Evolutionary conservation across 2,797 vertebrate species (phyloP).

Genomic region (Octomys mimax): DNA sequence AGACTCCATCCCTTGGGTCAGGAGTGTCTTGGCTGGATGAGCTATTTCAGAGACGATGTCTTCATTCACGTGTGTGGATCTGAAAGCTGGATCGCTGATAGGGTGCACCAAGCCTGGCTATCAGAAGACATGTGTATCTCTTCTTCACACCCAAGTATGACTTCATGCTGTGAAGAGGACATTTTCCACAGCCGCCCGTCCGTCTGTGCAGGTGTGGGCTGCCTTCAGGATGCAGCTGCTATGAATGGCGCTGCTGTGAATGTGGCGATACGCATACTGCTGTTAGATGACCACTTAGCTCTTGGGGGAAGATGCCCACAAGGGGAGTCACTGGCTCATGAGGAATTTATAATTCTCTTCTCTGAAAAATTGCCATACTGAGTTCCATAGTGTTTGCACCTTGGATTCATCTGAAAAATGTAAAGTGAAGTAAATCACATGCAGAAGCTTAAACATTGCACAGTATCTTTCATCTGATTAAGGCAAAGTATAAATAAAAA

Average conservation of each 20-base stretch:
- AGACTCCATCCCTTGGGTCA: neutral
- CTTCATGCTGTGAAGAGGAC: neutral
- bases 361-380: neutral
- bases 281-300: neutral
- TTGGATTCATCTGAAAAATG: neutral
- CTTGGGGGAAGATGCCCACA: neutral
- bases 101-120: neutral
- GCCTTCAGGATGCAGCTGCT: neutral
- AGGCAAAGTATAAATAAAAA: neutral
- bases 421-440: neutral
- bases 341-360: neutral
- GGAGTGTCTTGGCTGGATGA: too few relatives aligned
- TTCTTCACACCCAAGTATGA: neutral
- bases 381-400: neutral
- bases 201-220: neutral
- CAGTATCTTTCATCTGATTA: neutral
- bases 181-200: fast-evolving
- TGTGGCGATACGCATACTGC: fast-evolving
- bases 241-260: neutral
- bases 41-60: neutral
- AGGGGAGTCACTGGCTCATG: neutral
- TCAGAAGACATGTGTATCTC: neutral
- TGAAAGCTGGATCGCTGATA: neutral
- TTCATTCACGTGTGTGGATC: neutral
- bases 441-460: neutral